Conservation (phyloP, 2,113 vertebrate species). For the Leptobrachium leishanense region DNA sequence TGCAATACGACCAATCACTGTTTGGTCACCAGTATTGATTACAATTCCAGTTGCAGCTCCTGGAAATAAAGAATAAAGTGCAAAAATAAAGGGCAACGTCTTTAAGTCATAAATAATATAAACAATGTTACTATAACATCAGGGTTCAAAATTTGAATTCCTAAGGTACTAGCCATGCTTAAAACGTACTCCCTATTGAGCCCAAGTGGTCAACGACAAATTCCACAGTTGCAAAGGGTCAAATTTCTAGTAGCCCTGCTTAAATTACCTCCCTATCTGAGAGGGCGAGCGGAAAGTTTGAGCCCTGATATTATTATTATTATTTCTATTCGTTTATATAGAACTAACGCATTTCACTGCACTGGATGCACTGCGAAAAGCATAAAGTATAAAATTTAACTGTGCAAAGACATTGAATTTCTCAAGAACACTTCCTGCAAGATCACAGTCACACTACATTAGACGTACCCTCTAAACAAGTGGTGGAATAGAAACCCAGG, state of each 20-base stretch:
- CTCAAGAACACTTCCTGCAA: not conserved
- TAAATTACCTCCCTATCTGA: no score
- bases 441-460: not conserved
- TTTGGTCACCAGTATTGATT: constrained; percentile 56
- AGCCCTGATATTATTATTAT: no score
- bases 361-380: not conserved
- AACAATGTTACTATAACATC: no score
- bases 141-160: no score
- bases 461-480: constrained; percentile 51
- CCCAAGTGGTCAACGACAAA: no score
- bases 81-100: no score
- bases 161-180: no score
- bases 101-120: no score
- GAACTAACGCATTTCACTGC: not conserved
- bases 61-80: constrained; percentile 12
- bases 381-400: not conserved
- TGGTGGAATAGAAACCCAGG: constrained; percentile 50
- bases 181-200: no score
- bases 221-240: no score
- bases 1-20: constrained; percentile 62
- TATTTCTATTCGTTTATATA: not conserved
- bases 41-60: constrained; percentile 56
- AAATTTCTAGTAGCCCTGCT: no score
- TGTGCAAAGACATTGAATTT: not conserved
- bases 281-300: no score